phyloP scores from a whole-genome alignment of 2,888 invertebrate species.

The Drosophila macrospina region DNA sequence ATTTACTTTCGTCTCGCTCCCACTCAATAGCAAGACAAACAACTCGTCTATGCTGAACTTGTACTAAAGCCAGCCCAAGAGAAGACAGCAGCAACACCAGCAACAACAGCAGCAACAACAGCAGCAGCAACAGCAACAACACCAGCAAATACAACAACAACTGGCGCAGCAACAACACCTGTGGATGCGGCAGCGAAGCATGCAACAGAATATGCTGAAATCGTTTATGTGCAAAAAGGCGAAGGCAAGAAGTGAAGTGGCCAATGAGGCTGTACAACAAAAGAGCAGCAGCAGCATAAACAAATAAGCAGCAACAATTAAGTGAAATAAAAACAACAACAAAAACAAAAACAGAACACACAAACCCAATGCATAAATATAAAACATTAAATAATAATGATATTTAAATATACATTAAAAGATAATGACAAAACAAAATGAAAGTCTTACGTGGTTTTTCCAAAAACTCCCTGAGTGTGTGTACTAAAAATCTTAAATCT shows the following conservation, averaged over 20 bases:
- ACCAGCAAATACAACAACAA: slow-evolving; percentile 48
- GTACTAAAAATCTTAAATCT: slow-evolving; percentile 59
- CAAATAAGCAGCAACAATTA: slow-evolving; percentile 25
- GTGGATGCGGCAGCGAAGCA: slow-evolving; percentile 86
- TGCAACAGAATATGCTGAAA: slow-evolving; percentile 92
- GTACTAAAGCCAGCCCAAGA: slow-evolving; percentile 87
- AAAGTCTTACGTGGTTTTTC: slow-evolving; percentile 71
- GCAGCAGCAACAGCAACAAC: slow-evolving; percentile 70
- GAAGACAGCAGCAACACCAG: slow-evolving; percentile 63
- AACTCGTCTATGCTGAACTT: slow-evolving; percentile 91
- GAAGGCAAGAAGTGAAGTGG: slow-evolving; percentile 59
- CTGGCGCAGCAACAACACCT: slow-evolving; percentile 46
- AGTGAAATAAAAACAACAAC: slow-evolving; percentile 31
- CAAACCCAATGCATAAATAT: slow-evolving; percentile 70
- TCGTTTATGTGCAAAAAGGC: slow-evolving; percentile 87
- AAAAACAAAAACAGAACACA: no score
- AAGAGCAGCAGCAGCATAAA: slow-evolving; percentile 22
- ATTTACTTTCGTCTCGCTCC: neutral
- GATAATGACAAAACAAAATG: slow-evolving; percentile 27
- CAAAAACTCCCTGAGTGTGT: slow-evolving; percentile 76
- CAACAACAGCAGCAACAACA: slow-evolving; percentile 74
- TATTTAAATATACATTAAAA: slow-evolving; percentile 30
- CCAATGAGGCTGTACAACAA: slow-evolving; percentile 60
- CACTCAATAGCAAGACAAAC: slow-evolving; percentile 86
- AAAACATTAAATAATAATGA: slow-evolving; percentile 44